These are phyloP conservation scores for Gymnoscopelus microlampas DNA, from an alignment of 2,797 vertebrate species.

Conservation along the genomic window DNA sequence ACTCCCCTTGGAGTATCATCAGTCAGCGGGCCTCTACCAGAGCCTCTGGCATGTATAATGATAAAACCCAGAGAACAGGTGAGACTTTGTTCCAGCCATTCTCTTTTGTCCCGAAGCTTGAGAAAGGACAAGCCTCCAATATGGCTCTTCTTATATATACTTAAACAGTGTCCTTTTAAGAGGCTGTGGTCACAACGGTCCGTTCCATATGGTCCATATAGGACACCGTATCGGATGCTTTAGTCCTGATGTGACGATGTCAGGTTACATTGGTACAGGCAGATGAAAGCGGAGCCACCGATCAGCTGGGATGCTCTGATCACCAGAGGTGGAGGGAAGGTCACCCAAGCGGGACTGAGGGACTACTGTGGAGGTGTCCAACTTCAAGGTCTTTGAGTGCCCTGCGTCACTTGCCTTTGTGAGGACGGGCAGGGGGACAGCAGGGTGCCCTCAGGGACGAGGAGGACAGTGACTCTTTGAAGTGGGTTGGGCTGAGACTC, in stretches of 20 bases:
- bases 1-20: conserved; percentile 20
- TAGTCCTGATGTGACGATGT: conserved; percentile 47
- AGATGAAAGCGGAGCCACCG: conserved; percentile 62
- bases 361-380: conserved; percentile 57
- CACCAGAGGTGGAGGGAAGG: conserved; percentile 44
- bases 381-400: conserved; percentile 64
- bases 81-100: conserved; percentile 45
- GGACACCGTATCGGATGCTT: background rate
- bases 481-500: conserved; percentile 49
- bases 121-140: conserved; percentile 31
- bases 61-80: conserved; percentile 47
- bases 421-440: conserved; percentile 22
- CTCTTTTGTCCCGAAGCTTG: conserved; percentile 30
- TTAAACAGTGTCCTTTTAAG: conserved; percentile 33
- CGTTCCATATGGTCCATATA: conserved; percentile 61
- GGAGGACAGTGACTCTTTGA: conserved; percentile 66
- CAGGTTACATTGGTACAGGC: conserved; percentile 43
- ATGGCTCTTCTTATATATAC: conserved; percentile 44
- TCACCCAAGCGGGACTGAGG: conserved; percentile 30
- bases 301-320: conserved; percentile 60
- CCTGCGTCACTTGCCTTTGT: conserved; percentile 45
- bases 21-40: conserved; percentile 13
- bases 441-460: conserved; percentile 55
- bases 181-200: conserved; percentile 9
- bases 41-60: conserved; percentile 26